A percentile compares a stretch with the other conserved stretches of the same genome.
Evolutionary conservation across 2,888 invertebrate species (phyloP).

Genomic region (Ectobius pallidus): DNA sequence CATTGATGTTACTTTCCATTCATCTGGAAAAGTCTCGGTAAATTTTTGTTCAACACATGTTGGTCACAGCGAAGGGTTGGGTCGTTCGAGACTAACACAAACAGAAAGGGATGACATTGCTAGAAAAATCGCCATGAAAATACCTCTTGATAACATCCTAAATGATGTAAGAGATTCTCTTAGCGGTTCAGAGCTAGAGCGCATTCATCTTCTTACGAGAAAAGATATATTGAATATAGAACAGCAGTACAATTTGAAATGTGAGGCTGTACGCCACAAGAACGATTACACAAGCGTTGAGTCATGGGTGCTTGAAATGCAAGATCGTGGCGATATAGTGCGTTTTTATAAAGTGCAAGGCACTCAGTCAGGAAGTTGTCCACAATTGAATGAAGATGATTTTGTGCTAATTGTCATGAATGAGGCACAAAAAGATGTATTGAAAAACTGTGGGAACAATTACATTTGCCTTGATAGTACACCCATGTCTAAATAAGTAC

Average conservation of each 20-base stretch:
- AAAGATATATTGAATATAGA: slow-evolving; percentile 48
- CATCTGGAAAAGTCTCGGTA: background rate
- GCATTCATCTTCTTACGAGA: slow-evolving; percentile 46
- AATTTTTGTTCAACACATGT: slow-evolving; percentile 43
- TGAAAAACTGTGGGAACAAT: slow-evolving; percentile 45
- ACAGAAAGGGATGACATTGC: slow-evolving; percentile 45
- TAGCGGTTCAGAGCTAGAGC: slow-evolving; percentile 36
- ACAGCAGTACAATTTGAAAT: slow-evolving; percentile 42
- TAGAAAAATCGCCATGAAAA: slow-evolving; percentile 46
- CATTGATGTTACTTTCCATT: background rate
- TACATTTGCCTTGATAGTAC: slow-evolving; percentile 48
- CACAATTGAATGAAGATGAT: slow-evolving; percentile 44
- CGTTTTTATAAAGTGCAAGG: slow-evolving; percentile 45
- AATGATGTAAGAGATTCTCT: slow-evolving; percentile 38
- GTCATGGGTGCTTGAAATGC: slow-evolving; percentile 45
- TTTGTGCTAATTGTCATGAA: slow-evolving; percentile 48
- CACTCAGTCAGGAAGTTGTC: slow-evolving; percentile 23
- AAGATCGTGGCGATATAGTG: slow-evolving; percentile 36
- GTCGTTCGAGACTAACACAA: slow-evolving; percentile 43
- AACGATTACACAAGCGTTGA: slow-evolving; percentile 45
- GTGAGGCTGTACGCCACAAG: slow-evolving; percentile 39
- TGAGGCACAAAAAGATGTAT: slow-evolving; percentile 44
- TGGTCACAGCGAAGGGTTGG: slow-evolving; percentile 47
- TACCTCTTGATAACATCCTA: slow-evolving; percentile 45
- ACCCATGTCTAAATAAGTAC: slow-evolving; percentile 44